Conservation (phyloP, 2,888 invertebrate genomes). For the Gandaritis pyraliata region DNA sequence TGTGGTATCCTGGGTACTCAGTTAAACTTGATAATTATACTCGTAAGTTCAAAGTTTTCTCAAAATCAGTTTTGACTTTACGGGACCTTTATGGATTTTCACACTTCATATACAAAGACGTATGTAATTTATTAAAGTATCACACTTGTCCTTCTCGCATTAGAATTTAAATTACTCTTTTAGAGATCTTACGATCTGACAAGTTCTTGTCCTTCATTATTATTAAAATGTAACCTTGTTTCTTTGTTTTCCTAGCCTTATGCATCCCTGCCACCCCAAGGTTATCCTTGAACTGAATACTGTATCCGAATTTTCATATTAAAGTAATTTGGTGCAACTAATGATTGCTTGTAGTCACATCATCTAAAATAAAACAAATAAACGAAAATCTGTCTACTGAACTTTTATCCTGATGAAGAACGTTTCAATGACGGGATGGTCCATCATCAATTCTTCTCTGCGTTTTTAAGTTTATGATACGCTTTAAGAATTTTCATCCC, state of each 20-base stretch:
- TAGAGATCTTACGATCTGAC: conserved; percentile 14
- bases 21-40: too few relatives aligned
- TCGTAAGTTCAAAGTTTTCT: too few relatives aligned
- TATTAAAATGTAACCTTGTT: conserved; percentile 25
- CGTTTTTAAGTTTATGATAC: too few relatives aligned
- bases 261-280: conserved; percentile 16
- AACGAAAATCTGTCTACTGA: background rate
- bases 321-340: conserved; percentile 11
- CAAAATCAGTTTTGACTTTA: too few relatives aligned
- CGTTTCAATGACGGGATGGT: too few relatives aligned
- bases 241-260: conserved; percentile 23
- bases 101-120: too few relatives aligned
- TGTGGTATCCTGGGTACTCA: too few relatives aligned
- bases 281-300: conserved; percentile 28
- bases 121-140: conserved; percentile 3
- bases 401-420: background rate
- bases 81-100: too few relatives aligned
- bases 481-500: too few relatives aligned
- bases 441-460: too few relatives aligned
- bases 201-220: conserved; percentile 20
- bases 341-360: background rate
- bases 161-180: conserved; percentile 22
- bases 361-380: too few relatives aligned
- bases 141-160: conserved; percentile 20
- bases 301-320: conserved; percentile 14